These are phyloP conservation scores for Aleiodes testaceus DNA, from an alignment of 2,888 invertebrate species.

Conservation along the genomic window DNA sequence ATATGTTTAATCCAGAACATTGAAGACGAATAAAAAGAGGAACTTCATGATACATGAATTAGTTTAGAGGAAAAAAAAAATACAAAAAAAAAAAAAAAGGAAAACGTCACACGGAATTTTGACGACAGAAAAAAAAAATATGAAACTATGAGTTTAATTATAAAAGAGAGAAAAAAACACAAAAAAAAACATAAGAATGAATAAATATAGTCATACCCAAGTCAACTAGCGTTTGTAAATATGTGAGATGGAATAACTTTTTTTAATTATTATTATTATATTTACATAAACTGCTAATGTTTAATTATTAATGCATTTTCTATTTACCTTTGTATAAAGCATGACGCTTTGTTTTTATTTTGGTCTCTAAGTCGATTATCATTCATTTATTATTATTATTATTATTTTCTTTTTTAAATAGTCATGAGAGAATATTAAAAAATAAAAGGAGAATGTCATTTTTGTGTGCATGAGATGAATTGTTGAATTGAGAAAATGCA, in stretches of 20 bases:
- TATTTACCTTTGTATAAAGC: conserved; percentile 18
- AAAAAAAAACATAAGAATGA: conserved; percentile 33
- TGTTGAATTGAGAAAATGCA: conserved; percentile 44
- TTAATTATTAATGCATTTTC: conserved; percentile 28
- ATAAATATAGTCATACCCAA: conserved; percentile 72
- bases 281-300: conserved; percentile 25
- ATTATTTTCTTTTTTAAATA: not conserved
- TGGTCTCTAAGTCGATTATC: conserved; percentile 17
- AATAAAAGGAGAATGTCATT: not conserved
- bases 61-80: conserved; percentile 44
- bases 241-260: conserved; percentile 40
- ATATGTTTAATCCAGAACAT: conserved; percentile 39
- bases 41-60: conserved; percentile 41
- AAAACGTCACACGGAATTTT: conserved; percentile 43
- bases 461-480: conserved; percentile 34
- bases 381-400: not conserved
- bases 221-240: conserved; percentile 72
- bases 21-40: conserved; percentile 45
- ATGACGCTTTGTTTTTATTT: conserved; percentile 30
- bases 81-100: conserved; percentile 52
- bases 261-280: conserved; percentile 10
- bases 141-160: conserved; percentile 5
- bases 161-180: conserved; percentile 31
- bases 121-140: conserved; percentile 5
- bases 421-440: not conserved